Percentiles rank a stretch among this genome's conserved stretches.
Evolutionary conservation across 2,113 vertebrate genomes (phyloP).

Genomic region (Lophura nycthemera): DNA sequence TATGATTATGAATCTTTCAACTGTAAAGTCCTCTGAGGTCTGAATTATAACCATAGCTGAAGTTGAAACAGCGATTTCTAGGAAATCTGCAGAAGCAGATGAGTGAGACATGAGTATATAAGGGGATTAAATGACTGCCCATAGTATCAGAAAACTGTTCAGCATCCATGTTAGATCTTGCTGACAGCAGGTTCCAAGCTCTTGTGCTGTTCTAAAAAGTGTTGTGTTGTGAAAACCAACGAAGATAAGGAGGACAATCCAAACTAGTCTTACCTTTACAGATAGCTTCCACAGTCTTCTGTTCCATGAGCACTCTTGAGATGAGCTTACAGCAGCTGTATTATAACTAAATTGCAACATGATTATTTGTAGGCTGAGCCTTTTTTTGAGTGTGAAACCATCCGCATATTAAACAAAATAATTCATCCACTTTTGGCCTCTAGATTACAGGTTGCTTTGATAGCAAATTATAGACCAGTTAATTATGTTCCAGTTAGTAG

Average conservation of each 20-base stretch:
- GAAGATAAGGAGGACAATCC: neutral
- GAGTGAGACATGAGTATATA: neutral
- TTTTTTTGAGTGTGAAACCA: neutral
- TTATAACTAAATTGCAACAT: neutral
- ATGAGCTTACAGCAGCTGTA: fast-evolving
- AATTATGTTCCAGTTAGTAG: neutral
- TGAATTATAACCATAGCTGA: neutral
- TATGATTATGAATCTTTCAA: neutral
- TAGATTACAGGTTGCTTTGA: neutral
- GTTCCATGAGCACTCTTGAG: neutral
- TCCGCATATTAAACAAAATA: neutral
- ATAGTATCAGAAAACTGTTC: neutral
- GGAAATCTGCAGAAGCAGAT: neutral
- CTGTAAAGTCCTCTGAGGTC: neutral
- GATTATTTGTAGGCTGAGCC: neutral
- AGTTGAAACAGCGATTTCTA: neutral
- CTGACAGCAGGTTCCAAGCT: neutral
- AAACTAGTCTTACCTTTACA: neutral
- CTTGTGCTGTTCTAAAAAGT: neutral
- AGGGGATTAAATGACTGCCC: neutral
- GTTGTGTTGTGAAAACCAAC: neutral
- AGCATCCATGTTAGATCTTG: neutral
- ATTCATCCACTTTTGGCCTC: neutral
- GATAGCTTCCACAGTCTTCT: neutral
- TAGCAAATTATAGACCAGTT: neutral